Conservation (phyloP, 1,140 invertebrate genomes). For the Caenorhabditis remanei region DNA sequence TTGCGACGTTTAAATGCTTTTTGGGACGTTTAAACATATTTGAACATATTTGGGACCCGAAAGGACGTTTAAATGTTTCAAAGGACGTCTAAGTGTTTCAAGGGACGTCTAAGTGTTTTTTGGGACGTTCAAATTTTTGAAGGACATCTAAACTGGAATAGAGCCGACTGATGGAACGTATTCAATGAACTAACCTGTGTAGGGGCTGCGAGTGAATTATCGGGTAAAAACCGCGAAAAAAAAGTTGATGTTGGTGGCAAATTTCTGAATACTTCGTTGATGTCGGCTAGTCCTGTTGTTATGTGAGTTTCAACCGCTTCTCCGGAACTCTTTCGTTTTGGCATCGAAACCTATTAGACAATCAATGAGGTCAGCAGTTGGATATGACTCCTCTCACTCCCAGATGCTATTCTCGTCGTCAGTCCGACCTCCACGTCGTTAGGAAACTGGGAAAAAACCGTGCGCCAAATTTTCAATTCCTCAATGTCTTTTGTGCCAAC, state of each 20-base stretch:
- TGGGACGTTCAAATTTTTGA: too few relatives aligned
- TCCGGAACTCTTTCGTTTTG: conserved; percentile 44
- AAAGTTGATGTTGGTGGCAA: not conserved
- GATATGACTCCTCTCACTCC: conserved; percentile 28
- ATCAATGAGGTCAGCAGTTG: conserved; percentile 11
- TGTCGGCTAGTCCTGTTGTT: not conserved
- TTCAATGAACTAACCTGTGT: too few relatives aligned
- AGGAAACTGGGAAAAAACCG: not conserved
- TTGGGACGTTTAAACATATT: too few relatives aligned
- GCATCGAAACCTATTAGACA: conserved; percentile 20
- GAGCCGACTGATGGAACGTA: not conserved
- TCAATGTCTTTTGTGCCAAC: not conserved
- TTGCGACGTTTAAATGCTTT: too few relatives aligned
- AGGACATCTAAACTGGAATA: too few relatives aligned
- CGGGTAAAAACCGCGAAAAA: not conserved
- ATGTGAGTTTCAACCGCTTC: not conserved
- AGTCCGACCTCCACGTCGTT: conserved; percentile 30
- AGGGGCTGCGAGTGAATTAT: not conserved
- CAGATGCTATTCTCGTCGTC: conserved; percentile 33
- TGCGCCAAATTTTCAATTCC: conserved; percentile 8
- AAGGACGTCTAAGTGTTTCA: too few relatives aligned
- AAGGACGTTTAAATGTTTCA: too few relatives aligned
- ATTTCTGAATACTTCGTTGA: conserved; percentile 12
- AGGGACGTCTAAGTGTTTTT: too few relatives aligned
- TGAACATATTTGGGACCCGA: too few relatives aligned